phyloP scores from a whole-genome alignment of 92 coral and sea anemone species.

The Porites divaricata region DNA sequence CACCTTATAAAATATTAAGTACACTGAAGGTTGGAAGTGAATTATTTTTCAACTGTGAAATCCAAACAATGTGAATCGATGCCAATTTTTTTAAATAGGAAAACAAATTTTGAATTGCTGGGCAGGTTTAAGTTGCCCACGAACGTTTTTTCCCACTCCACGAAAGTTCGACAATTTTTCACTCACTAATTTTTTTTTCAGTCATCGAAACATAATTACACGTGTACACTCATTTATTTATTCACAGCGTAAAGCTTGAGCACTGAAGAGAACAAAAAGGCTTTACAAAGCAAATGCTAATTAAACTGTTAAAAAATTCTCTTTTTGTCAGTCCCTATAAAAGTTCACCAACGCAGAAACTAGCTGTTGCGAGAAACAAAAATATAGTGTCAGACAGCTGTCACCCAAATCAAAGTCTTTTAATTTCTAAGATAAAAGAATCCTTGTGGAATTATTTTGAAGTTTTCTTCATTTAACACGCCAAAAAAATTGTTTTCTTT shows the following conservation, averaged over 20 bases:
- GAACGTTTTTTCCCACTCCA: not conserved
- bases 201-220: not conserved
- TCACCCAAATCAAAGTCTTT: not conserved
- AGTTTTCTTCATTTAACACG: too few species aligned
- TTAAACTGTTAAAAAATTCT: not conserved
- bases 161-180: not conserved
- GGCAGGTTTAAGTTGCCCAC: not conserved
- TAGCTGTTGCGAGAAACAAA: conserved; percentile 1
- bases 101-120: not conserved
- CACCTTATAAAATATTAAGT: conserved; percentile 16
- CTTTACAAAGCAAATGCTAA: not conserved
- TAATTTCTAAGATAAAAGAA: not conserved
- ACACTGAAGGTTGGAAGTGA: not conserved
- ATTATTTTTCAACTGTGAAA: not conserved
- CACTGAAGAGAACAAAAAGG: not conserved
- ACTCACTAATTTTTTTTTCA: not conserved
- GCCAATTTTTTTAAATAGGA: not conserved
- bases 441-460: not conserved
- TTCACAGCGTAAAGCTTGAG: not conserved
- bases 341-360: not conserved
- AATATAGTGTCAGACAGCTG: too few species aligned
- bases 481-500: too few species aligned
- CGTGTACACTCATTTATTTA: not conserved
- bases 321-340: not conserved
- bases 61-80: not conserved